phyloP scores from a whole-genome alignment of 2,113 vertebrate species.

The Arizona elegans region DNA sequence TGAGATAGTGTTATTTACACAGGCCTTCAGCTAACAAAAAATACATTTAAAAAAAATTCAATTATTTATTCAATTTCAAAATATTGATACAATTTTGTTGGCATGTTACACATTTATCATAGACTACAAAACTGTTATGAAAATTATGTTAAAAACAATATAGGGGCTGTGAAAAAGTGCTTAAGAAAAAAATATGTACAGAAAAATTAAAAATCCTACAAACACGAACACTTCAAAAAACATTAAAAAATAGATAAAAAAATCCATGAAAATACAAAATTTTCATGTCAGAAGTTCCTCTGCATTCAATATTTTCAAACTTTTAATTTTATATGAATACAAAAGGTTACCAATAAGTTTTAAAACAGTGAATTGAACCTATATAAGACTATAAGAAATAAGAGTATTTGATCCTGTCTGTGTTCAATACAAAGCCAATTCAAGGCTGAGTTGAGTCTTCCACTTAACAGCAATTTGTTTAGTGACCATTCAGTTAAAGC shows the following conservation, averaged over 20 bases:
- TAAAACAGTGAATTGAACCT: not conserved
- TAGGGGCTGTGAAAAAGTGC: not conserved
- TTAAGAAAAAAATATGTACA: not conserved
- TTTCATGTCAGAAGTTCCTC: not conserved
- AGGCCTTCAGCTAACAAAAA: not conserved
- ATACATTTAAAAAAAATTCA: not conserved
- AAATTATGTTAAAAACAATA: not conserved
- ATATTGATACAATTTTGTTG: not conserved
- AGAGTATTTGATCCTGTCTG: not conserved
- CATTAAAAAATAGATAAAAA: not conserved
- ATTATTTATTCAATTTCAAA: not conserved
- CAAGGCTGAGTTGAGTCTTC: not conserved
- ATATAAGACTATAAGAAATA: not conserved
- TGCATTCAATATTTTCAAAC: not conserved
- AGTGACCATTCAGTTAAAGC: not conserved
- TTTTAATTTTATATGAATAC: not conserved
- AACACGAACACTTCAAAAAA: not conserved
- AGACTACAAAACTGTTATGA: not conserved
- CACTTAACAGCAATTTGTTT: not conserved
- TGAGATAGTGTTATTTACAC: not conserved
- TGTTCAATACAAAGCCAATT: not conserved
- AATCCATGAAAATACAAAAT: not conserved
- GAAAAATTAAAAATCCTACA: not conserved
- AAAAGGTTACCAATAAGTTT: not conserved
- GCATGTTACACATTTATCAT: not conserved